Base-by-base conservation (phyloP, 2,797 vertebrate genomes). In the Tapirus indicus region DNA sequence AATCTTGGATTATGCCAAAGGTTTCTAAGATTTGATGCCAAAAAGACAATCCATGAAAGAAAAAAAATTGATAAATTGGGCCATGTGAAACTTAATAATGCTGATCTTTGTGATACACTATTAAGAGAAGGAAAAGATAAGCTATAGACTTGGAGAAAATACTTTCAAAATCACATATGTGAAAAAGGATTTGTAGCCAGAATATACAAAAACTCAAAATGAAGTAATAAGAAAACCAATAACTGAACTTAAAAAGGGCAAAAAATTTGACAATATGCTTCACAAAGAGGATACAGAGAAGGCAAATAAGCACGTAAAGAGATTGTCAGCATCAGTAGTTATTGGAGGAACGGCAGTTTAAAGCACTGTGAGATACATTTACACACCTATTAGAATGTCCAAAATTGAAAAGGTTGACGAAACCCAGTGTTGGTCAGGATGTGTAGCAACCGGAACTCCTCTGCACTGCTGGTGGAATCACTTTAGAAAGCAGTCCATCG, bases 371-470 rank as follows among this genome's bases (percentile, higher is more conserved):
- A 7, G 32, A 8, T 7, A 5, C 32, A 38, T 66, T n/a, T 41
- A 9, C 52, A 68, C 38, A 20, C 13, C 41, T 58, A 6, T 17
- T 29, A 6, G 77, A 7, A 1, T 0, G 23, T 9, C 56, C 18
- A 4, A 20, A 21, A 35, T 17, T 6, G 35, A 35, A 16, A 29
- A 20, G 1, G 17, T 14, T 25, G 5, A 20, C 9, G 23, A 5
- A 11, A 0, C 18, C 6, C 29, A 71, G 66, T 21, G 17, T n/a
- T 56, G 29, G 18, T 25, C 27, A 66, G 66, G 38, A 20, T 44
- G 18, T 7, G 68, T 58, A n/a, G 3, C 14, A 44, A 18, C 7
- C 29, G 25, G 71, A 41, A 8, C 18, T 21, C 32, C 32, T 41
- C 17, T 2, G 18, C 49, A 14, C 13, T 27, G 62, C n/a, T 16